Base-by-base conservation (phyloP, 2,113 vertebrate species). In the Pseudorasbora parva region DNA sequence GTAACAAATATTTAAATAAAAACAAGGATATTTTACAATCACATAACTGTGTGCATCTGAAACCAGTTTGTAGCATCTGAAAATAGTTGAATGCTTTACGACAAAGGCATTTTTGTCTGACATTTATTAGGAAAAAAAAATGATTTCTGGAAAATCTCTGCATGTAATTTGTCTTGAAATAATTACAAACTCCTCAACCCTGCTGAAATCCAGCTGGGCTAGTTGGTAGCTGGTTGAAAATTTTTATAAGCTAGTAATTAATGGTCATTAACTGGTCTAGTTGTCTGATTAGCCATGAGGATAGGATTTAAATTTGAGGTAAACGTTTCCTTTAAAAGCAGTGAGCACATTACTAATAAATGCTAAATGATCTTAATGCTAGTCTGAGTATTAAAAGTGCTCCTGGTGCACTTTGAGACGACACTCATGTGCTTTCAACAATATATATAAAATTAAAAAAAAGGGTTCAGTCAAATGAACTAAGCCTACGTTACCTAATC, bases 51-150 rank as follows among this genome's bases (percentile, higher is more conserved):
- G 73, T 8, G 30, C 73, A 76, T 57, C 49, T 56, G 73, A 76
- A 57, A 76, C 37, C 74, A 8, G 19, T 76, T 57, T 41, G 30
- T 41, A 57, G 74, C 74, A 57, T 76, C 74, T 76, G 74, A 76
- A 23, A 57, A 57, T 41, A 76, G 30, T 57, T 37, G 10, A 15
- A n/a, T n/a, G 19, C 37, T 76, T 57, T 76, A 57, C 57, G 51
- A 76, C 2, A 76, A 33, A 5, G 30, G 73, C 17, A 33, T 54
- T 7, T 76, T 57, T 57, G 30, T 76, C 51, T 76, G 74, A 41
- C 54, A 41, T 76, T 41, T 76, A 57, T 76, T 41, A 15, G 27
- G 49, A 2, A 0, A 19, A 19, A 23, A 76, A 76, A 76, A 76
- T 30, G 2, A 15, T 76, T 33, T 57, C 51, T 76, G 51, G 74